A percentile compares a stretch with the other conserved stretches of the same genome.
phyloP scores from a whole-genome alignment of 2,888 invertebrate genomes.

The Pristionchus fissidentatus region DNA sequence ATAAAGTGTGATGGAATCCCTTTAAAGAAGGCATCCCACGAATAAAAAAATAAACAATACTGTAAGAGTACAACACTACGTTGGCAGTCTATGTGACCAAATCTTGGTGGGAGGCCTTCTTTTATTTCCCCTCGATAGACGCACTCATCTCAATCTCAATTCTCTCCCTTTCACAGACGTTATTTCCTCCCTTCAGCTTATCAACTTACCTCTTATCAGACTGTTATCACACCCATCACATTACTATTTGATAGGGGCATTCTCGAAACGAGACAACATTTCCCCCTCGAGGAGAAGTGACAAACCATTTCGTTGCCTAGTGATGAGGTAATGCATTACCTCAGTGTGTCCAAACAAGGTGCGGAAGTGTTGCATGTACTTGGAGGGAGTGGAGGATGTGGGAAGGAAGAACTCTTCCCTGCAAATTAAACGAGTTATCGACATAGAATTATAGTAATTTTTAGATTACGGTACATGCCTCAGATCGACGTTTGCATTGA shows the following conservation, averaged over 20 bases:
- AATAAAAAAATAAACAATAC: no score
- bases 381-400: constrained; percentile 52
- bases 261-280: no score
- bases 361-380: constrained; percentile 62
- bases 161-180: background rate
- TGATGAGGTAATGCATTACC: no score
- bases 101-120: background rate
- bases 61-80: no score
- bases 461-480: background rate
- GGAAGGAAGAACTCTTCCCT: constrained; percentile 68
- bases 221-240: no score
- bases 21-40: no score
- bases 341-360: constrained; percentile 57
- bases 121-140: background rate
- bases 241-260: no score
- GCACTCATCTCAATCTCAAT: background rate
- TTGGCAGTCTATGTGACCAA: no score
- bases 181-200: background rate
- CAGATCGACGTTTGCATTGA: constrained; percentile 47
- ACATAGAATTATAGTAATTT: background rate
- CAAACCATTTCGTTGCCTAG: no score
- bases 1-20: no score
- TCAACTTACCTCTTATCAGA: no score
- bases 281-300: no score
- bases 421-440: background rate